phyloP scores from a whole-genome alignment of 2,113 vertebrate genomes.

The Lepus americanus region DNA sequence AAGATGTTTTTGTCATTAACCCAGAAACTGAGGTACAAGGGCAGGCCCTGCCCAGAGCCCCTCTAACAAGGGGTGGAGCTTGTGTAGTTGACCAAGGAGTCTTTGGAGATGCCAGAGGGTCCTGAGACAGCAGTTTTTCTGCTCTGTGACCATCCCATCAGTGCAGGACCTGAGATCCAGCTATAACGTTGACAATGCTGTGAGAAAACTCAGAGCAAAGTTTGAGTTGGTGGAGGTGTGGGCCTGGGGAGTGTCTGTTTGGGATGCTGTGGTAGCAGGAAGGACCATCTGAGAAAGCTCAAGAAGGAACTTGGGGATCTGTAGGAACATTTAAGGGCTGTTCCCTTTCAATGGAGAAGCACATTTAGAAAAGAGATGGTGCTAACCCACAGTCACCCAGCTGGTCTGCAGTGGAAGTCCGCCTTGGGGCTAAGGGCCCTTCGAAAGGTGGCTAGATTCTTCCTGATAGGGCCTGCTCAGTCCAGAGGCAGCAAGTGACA shows the following conservation, averaged over 20 bases:
- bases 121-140: constrained; percentile 57
- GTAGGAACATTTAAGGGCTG: neutral
- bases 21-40: constrained; percentile 77
- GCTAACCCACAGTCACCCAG: neutral
- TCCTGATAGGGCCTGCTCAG: neutral
- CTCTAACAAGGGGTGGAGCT: constrained; percentile 50
- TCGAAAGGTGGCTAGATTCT: neutral
- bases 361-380: constrained; percentile 45
- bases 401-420: neutral
- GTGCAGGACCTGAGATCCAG: constrained; percentile 53
- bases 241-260: constrained; percentile 3
- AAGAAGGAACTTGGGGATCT: constrained; percentile 14
- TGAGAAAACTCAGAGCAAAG: constrained; percentile 65
- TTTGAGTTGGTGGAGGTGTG: neutral
- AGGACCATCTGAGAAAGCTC: constrained; percentile 51
- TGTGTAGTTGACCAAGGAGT: constrained; percentile 56
- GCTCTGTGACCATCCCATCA: constrained; percentile 43
- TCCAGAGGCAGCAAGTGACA: constrained; percentile 19
- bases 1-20: constrained; percentile 78
- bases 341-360: constrained; percentile 61
- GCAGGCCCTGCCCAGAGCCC: constrained; percentile 61
- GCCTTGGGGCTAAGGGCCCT: neutral
- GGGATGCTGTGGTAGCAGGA: constrained; percentile 36
- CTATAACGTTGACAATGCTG: constrained; percentile 61
- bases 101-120: constrained; percentile 67